Conservation (phyloP, 1,140 invertebrate genomes). For the Lysiphlebus fabarum region DNA sequence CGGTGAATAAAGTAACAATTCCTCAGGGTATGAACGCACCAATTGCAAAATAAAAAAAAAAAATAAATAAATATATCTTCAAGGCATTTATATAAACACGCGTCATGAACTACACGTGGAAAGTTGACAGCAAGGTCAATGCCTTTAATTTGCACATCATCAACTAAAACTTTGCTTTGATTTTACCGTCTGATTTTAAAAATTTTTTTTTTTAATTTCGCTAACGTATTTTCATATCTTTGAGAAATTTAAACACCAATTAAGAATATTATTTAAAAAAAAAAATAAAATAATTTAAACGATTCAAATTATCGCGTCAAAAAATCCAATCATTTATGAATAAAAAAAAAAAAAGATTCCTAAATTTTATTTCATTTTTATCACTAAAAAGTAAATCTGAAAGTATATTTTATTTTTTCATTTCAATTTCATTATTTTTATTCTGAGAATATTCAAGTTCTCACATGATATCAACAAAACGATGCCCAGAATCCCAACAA, state of each 20-base stretch:
- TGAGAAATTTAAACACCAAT: slow-evolving; percentile 1
- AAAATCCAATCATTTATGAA: neutral
- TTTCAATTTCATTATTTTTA: neutral
- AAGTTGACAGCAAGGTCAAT: neutral
- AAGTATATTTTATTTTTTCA: too few relatives aligned
- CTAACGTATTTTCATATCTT: neutral
- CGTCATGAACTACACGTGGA: too few relatives aligned
- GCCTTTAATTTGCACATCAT: neutral
- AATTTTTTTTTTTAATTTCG: too few relatives aligned
- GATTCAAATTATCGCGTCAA: slow-evolving; percentile 10
- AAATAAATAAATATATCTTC: too few relatives aligned
- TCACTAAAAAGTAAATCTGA: too few relatives aligned
- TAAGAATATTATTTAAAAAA: neutral
- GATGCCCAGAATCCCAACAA: slow-evolving; percentile 18
- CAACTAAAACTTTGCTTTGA: too few relatives aligned
- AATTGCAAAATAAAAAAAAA: too few relatives aligned
- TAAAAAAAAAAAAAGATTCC: neutral
- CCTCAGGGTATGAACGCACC: neutral
- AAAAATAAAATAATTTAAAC: neutral
- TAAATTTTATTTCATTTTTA: too few relatives aligned
- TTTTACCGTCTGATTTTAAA: too few relatives aligned
- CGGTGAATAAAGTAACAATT: slow-evolving; percentile 4
- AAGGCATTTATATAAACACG: too few relatives aligned
- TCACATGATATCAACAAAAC: neutral
- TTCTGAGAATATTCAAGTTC: neutral